Evolutionary conservation across 2,888 invertebrate genomes (phyloP), one percentile per base, ranked within the genome.

Genomic region (Tetragonula carbonaria): DNA sequence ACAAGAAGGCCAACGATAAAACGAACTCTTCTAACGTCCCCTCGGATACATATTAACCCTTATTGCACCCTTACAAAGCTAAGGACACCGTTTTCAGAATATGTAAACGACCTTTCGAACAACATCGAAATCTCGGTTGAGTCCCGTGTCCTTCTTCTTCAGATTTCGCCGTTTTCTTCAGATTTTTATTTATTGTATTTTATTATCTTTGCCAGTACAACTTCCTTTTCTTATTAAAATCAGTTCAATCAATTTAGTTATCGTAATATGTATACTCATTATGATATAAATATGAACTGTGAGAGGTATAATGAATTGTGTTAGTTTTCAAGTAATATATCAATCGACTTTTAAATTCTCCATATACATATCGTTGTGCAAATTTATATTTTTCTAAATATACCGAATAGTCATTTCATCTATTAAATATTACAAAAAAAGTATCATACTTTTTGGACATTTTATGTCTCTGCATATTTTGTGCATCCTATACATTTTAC

Each of bases 31-130:
- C 87, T 87, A 90, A 88, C 88, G 88, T 82, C 88, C 86, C 89
- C 87, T 90, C 85, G 84, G 86, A 89, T 80, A 86, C 83, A 88
- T 91, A 88, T 89, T 90, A 88, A 87, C 85, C 88, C 88, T 90
- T 84, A 84, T 79, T 85, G 83, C 85, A 77, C 85, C 88, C 88
- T 86, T 80, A 81, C 78, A 55, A 74, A 81, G 73, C 62, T 18
- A 51, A 71, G 78, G 53, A 74, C 33, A 66, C 55, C 86, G 74
- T 85, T 86, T 74, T 23, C 57, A 74, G 86, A 79, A 82, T 86
- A 85, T 79, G 82, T 86, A 86, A 86, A 79, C 78, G 86, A 71
- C 70, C 78, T 45, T 79, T 82, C 74, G 74, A 74, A 55, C 70
- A 78, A 45, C 70, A 59, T 50, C 75, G 45, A 79, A 82, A 86